These are phyloP conservation scores for Scaptomyza hsui DNA, from an alignment of 1,140 invertebrate species.

Conservation along the genomic window DNA sequence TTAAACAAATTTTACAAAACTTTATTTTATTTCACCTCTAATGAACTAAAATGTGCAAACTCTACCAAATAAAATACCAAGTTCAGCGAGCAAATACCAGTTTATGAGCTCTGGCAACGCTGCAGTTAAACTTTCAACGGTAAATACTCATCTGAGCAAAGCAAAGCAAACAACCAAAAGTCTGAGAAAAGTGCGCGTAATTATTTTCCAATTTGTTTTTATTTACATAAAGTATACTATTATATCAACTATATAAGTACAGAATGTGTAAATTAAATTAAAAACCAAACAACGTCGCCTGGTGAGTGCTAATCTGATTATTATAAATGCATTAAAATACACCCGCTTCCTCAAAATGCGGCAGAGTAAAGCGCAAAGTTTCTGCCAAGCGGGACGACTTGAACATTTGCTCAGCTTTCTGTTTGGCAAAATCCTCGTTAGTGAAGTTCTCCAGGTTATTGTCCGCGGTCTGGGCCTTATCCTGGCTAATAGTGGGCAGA, in stretches of 20 bases:
- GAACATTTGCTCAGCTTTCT: slow-evolving; percentile 71
- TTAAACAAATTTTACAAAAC: slow-evolving; percentile 4
- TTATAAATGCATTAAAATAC: slow-evolving; percentile 27
- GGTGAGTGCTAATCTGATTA: slow-evolving; percentile 15
- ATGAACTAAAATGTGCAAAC: too few relatives aligned
- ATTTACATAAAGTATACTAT: slow-evolving; percentile 1
- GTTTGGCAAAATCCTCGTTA: slow-evolving; percentile 65
- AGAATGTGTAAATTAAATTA: slow-evolving; percentile 13
- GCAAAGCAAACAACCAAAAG: slow-evolving; percentile 1
- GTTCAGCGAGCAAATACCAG: background rate
- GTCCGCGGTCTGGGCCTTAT: slow-evolving; percentile 65
- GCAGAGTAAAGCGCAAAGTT: slow-evolving; percentile 66
- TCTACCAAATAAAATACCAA: background rate
- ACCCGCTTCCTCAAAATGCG: slow-evolving; percentile 66
- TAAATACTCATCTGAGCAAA: slow-evolving; percentile 16
- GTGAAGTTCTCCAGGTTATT: slow-evolving; percentile 70
- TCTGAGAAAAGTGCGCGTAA: slow-evolving; percentile 34
- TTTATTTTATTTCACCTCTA: too few relatives aligned
- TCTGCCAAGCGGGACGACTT: slow-evolving; percentile 52
- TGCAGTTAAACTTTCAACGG: slow-evolving; percentile 18
- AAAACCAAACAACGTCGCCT: slow-evolving; percentile 3
- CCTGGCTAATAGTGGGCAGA: slow-evolving; percentile 68
- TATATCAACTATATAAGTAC: slow-evolving; percentile 6
- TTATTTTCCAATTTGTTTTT: slow-evolving; percentile 18
- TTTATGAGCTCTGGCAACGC: slow-evolving; percentile 8